A percentile compares a stretch with the other conserved stretches of the same genome.
Conservation (phyloP, 2,797 vertebrate genomes). For the Danio choprae region DNA sequence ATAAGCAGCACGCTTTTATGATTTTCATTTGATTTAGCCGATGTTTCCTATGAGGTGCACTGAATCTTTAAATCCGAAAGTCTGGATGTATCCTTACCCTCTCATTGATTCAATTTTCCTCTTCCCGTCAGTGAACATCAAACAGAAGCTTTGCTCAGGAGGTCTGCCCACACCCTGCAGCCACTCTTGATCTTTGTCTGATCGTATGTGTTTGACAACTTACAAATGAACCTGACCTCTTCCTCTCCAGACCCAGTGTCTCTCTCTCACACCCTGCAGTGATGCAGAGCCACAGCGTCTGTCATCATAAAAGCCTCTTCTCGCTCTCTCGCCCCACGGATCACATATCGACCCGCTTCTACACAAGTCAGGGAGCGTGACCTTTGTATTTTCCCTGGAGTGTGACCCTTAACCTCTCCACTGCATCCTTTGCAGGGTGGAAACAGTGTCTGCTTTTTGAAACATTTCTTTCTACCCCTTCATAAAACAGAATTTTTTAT, state of each 20-base stretch:
- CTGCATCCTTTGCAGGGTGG: constrained; percentile 44
- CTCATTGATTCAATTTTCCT: constrained; percentile 34
- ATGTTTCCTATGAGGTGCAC: not conserved
- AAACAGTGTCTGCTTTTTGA: not conserved
- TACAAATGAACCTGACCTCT: constrained; percentile 76
- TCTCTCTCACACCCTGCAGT: constrained; percentile 33
- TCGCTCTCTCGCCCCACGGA: constrained; percentile 40
- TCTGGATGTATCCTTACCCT: constrained; percentile 2
- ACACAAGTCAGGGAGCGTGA: constrained; percentile 32
- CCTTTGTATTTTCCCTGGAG: constrained; percentile 58
- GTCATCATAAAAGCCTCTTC: constrained; percentile 60
- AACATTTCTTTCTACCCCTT: not conserved
- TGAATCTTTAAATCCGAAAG: constrained; percentile 18
- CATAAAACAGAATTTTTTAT: not conserved
- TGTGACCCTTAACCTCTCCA: constrained; percentile 58
- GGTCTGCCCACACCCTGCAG: constrained; percentile 56
- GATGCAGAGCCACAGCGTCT: constrained; percentile 58
- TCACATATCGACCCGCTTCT: constrained; percentile 46
- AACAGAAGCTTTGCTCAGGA: constrained; percentile 61
- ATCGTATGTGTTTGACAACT: constrained; percentile 70
- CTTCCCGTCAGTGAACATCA: constrained; percentile 31
- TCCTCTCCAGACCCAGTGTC: constrained; percentile 61
- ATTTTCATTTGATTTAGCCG: not conserved
- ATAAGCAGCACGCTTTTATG: not conserved
- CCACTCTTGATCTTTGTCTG: constrained; percentile 69